Conservation (phyloP, 2,113 vertebrate species). For the Trogon surrucura region DNA sequence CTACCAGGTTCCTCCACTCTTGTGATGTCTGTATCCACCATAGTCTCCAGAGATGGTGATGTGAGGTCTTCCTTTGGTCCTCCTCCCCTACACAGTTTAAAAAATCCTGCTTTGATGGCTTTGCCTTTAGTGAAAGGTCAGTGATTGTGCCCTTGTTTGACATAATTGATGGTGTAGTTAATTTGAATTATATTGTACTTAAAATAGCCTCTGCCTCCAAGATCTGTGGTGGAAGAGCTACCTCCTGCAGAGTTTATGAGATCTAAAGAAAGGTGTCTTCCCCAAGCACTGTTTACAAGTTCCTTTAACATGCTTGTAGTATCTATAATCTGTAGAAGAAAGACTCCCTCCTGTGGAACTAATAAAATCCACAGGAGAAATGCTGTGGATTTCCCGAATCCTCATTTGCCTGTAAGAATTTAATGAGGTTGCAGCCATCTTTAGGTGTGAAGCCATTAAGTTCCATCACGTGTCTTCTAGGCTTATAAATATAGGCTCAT, state of each 20-base stretch:
- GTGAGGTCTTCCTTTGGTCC: conserved; percentile 9
- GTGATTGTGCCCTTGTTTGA: conserved; percentile 48
- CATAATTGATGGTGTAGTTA: conserved; percentile 58
- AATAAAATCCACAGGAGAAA: conserved; percentile 45
- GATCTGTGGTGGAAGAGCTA: conserved; percentile 14
- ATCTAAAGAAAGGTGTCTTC: conserved; percentile 39
- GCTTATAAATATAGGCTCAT: neutral
- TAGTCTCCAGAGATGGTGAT: conserved; percentile 1
- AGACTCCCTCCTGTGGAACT: conserved; percentile 66
- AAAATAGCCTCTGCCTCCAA: conserved; percentile 18
- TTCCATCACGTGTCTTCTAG: neutral
- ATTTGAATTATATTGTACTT: conserved; percentile 52
- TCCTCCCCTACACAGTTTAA: neutral
- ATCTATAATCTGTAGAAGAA: conserved; percentile 49
- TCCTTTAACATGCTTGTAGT: neutral
- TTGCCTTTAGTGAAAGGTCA: conserved; percentile 57
- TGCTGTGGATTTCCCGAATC: neutral
- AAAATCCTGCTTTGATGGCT: conserved; percentile 38
- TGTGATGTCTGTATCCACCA: neutral
- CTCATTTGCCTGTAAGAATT: neutral
- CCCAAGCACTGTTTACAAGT: conserved; percentile 48
- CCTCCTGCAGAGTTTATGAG: conserved; percentile 51
- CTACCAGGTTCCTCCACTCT: neutral
- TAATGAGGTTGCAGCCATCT: neutral
- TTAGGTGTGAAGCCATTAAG: neutral